These are phyloP conservation scores for Agrilus planipennis DNA, from an alignment of 1,140 invertebrate genomes.

Conservation along the genomic window DNA sequence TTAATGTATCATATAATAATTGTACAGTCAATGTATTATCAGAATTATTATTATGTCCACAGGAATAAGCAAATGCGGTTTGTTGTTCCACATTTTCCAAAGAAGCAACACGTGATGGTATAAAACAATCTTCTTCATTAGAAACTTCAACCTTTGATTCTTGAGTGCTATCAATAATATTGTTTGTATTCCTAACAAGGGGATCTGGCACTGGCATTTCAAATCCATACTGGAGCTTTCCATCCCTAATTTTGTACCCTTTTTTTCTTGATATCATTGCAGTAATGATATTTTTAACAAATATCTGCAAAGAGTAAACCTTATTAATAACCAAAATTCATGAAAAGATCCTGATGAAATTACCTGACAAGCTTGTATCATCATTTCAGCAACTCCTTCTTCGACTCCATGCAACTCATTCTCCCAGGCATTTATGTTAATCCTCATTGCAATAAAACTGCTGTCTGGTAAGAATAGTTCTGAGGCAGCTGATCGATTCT, in stretches of 20 bases:
- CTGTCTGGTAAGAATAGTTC: conserved; percentile 28
- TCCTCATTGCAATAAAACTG: conserved; percentile 22
- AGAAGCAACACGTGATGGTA: conserved; percentile 19
- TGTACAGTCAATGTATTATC: conserved; percentile 17
- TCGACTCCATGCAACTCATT: conserved; percentile 26
- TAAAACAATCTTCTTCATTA: conserved; percentile 23
- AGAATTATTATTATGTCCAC: conserved; percentile 13
- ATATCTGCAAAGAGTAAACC: conserved; percentile 22
- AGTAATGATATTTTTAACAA: conserved; percentile 43
- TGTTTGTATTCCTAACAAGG: conserved; percentile 38
- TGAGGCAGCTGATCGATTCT: conserved; percentile 21
- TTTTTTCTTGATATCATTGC: conserved; percentile 38
- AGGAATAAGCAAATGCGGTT: conserved; percentile 27
- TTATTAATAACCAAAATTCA: background rate
- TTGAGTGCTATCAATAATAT: conserved; percentile 24
- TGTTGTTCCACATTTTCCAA: conserved; percentile 27
- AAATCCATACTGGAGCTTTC: conserved; percentile 38
- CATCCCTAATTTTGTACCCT: conserved; percentile 41
- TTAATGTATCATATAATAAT: conserved; percentile 24
- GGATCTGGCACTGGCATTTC: conserved; percentile 43
- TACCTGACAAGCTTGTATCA: conserved; percentile 26
- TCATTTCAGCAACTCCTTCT: conserved; percentile 22
- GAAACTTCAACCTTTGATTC: conserved; percentile 21
- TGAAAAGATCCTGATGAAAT: background rate
- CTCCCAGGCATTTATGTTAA: conserved; percentile 27